phyloP scores from a whole-genome alignment of 1,140 invertebrate genomes.

The Planococcus citri region DNA sequence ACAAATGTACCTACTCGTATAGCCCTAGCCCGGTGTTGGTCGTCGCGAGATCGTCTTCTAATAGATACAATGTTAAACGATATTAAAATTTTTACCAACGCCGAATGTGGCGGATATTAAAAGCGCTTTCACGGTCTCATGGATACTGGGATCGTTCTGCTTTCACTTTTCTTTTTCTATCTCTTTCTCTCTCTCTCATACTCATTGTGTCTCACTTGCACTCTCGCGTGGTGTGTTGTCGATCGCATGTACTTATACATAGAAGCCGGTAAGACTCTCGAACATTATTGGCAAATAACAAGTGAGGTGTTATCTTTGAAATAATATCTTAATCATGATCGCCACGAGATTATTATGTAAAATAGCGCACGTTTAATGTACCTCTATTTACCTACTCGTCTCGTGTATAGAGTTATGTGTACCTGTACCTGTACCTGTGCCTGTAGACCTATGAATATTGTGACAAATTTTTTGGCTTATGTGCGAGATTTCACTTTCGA shows the following conservation, averaged over 20 bases:
- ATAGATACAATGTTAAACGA: neutral
- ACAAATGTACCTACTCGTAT: no score
- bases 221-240: no score
- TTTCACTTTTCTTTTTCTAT: conserved; percentile 2
- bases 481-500: no score
- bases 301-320: neutral
- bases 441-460: no score
- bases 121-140: conserved; percentile 1
- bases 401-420: no score
- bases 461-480: no score
- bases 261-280: neutral
- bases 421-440: no score
- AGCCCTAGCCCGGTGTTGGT: no score
- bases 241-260: no score
- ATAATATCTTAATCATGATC: conserved; percentile 4
- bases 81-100: neutral
- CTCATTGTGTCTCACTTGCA: no score
- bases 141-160: neutral
- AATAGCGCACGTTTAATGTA: neutral
- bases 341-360: neutral
- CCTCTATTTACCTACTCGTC: neutral
- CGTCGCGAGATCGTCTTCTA: no score
- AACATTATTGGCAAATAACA: conserved; percentile 1
- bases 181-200: no score
- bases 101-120: neutral